Conservation (phyloP, 1,140 invertebrate species). For the Drepana arcuata region DNA sequence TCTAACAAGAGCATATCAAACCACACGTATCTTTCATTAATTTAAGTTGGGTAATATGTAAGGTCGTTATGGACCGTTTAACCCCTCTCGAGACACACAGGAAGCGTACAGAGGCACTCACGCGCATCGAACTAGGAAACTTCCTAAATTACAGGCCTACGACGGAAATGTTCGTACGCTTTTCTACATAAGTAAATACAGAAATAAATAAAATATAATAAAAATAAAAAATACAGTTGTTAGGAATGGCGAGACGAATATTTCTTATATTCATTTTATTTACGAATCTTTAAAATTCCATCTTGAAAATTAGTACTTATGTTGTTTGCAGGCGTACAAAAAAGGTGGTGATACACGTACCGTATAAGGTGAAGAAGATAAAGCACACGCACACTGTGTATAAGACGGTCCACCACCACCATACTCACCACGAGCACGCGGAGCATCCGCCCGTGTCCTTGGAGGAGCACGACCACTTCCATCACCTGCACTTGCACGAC, state of each 20-base stretch:
- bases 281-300: no score
- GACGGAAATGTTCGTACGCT: slow-evolving; percentile 11
- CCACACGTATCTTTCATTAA: no score
- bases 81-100: no score
- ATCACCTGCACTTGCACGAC: slow-evolving; percentile 50
- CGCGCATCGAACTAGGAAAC: slow-evolving; percentile 14
- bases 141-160: slow-evolving; percentile 13
- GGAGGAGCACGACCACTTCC: slow-evolving; percentile 63
- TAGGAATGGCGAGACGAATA: no score
- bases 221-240: no score
- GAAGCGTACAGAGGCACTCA: slow-evolving; percentile 12
- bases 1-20: no score
- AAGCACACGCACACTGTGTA: slow-evolving; percentile 78
- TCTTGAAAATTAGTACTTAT: no score
- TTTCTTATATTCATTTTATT: no score
- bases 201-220: no score
- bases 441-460: slow-evolving; percentile 14
- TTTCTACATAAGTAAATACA: no score
- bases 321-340: slow-evolving; percentile 56
- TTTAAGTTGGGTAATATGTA: no score
- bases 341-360: slow-evolving; percentile 76
- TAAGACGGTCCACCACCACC: slow-evolving; percentile 74
- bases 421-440: slow-evolving; percentile 41
- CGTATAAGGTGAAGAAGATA: slow-evolving; percentile 75
- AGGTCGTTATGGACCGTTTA: no score